These are phyloP conservation scores for Anthophora plumipes DNA, from an alignment of 2,888 invertebrate species.

Conservation along the genomic window DNA sequence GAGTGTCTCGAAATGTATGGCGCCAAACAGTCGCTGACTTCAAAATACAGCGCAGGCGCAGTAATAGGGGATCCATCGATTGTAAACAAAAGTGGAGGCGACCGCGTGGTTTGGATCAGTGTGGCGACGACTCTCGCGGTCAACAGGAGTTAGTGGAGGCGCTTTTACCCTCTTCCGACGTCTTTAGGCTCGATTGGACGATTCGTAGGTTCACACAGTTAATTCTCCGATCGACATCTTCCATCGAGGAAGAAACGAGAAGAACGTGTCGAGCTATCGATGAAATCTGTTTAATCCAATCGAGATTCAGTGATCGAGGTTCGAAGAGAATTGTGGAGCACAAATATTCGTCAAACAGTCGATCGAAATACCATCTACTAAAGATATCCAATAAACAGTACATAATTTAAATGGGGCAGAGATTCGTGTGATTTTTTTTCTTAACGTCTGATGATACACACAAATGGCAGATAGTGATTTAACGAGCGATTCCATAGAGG, in stretches of 20 bases:
- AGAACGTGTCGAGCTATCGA: constrained; percentile 58
- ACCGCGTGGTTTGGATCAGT: constrained; percentile 81
- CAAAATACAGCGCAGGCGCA: constrained; percentile 69
- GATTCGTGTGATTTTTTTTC: not conserved
- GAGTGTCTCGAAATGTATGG: constrained; percentile 27
- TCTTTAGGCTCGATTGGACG: constrained; percentile 21
- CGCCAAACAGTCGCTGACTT: constrained; percentile 42
- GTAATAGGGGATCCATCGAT: constrained; percentile 27
- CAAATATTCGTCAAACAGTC: constrained; percentile 38
- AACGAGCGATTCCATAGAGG: not conserved
- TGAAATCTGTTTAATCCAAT: constrained; percentile 9
- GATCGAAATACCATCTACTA: constrained; percentile 3
- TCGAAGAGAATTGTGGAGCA: constrained; percentile 1
- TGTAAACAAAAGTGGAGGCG: constrained; percentile 80
- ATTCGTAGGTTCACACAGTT: constrained; percentile 54
- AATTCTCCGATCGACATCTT: constrained; percentile 48
- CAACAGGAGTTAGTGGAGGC: constrained; percentile 48
- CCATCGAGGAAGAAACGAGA: constrained; percentile 42
- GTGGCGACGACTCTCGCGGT: constrained; percentile 66
- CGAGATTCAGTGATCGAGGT: constrained; percentile 40
- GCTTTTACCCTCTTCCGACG: not conserved
- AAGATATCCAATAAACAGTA: not conserved
- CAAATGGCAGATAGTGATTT: not conserved
- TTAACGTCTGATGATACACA: not conserved
- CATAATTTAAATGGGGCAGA: not conserved